phyloP scores from a whole-genome alignment of 2,113 vertebrate species.

The Zootoca vivipara region DNA sequence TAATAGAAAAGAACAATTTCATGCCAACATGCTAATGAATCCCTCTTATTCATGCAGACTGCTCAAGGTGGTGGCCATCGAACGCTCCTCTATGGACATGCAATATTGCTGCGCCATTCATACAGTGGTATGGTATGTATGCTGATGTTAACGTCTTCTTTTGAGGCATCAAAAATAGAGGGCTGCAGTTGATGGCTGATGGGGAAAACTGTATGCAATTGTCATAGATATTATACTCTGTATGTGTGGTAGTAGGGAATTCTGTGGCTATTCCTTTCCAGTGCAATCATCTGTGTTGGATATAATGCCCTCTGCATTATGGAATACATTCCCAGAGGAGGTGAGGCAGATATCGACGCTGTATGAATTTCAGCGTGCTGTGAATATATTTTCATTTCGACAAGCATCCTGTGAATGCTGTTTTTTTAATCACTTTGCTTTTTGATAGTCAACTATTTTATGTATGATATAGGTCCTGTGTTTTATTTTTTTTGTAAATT shows the following conservation, averaged over 20 bases:
- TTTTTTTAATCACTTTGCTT: too few relatives aligned
- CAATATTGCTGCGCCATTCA: slow-evolving; percentile 92
- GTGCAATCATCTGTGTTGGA: not conserved
- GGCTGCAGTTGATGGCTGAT: not conserved
- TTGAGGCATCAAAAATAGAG: not conserved
- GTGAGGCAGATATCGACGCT: too few relatives aligned
- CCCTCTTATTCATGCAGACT: slow-evolving; percentile 73
- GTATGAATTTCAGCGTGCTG: too few relatives aligned
- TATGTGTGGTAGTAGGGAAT: not conserved
- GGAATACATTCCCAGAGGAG: too few relatives aligned
- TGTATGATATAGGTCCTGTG: too few relatives aligned
- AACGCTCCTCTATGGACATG: slow-evolving; percentile 92
- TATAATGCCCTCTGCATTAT: not conserved
- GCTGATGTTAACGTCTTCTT: not conserved
- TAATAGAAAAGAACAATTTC: not conserved
- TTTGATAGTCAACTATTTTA: too few relatives aligned
- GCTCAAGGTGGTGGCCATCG: slow-evolving; percentile 92
- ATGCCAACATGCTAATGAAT: slow-evolving; percentile 5
- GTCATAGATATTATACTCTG: not conserved
- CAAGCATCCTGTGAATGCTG: too few relatives aligned
- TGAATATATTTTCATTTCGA: too few relatives aligned
- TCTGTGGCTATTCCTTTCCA: not conserved
- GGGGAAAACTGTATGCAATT: too few relatives aligned
- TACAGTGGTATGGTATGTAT: slow-evolving; percentile 93
- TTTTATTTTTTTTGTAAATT: too few relatives aligned